phyloP scores from a whole-genome alignment of 2,797 vertebrate species.

The Dallia pectoralis region DNA sequence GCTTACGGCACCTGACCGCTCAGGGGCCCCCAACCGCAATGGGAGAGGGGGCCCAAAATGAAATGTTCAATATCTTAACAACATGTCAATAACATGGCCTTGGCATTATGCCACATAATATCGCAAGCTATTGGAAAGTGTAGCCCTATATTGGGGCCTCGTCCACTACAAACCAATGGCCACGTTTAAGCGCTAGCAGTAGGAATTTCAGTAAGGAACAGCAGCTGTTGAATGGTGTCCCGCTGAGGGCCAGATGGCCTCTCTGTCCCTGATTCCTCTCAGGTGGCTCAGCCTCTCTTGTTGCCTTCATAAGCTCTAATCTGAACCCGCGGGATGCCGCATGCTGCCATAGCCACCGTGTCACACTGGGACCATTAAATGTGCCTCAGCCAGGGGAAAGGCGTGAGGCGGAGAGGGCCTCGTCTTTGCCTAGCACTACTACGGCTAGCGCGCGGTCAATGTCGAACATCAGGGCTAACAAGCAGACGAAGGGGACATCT shows the following conservation, averaged over 20 bases:
- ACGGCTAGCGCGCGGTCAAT: neutral
- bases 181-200: neutral
- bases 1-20: no score
- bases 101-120: neutral
- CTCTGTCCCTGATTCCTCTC: constrained; percentile 10
- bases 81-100: neutral
- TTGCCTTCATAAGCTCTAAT: constrained; percentile 46
- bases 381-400: constrained; percentile 1
- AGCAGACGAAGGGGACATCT: neutral
- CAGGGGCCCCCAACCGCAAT: no score
- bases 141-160: neutral
- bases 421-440: neutral
- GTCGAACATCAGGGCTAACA: neutral
- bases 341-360: constrained; percentile 23
- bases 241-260: constrained; percentile 42
- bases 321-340: constrained; percentile 34
- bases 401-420: neutral
- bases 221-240: constrained; percentile 5
- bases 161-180: neutral
- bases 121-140: neutral
- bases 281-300: constrained; percentile 17
- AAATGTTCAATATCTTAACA: neutral
- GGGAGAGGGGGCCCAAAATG: no score
- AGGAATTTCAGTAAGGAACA: constrained; percentile 5
- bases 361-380: constrained; percentile 20